Conservation (phyloP, 2,113 vertebrate genomes). For the Aleadryas rufinucha region DNA sequence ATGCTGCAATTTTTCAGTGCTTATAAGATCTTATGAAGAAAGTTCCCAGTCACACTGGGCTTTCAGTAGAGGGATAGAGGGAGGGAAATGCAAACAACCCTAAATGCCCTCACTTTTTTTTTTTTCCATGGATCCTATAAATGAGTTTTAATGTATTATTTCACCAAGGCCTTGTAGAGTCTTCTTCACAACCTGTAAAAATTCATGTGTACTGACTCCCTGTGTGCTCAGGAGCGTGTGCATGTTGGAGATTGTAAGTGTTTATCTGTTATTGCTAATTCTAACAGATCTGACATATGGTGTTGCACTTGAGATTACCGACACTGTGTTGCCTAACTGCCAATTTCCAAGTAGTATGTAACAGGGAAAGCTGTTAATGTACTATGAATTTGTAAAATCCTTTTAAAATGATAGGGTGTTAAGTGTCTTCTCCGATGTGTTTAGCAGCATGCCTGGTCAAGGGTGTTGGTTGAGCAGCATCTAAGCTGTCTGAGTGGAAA, state of each 20-base stretch:
- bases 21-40: neutral
- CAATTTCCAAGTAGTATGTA: neutral
- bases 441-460: neutral
- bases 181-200: neutral
- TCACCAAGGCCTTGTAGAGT: neutral
- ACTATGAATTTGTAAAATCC: neutral
- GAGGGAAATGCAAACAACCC: neutral
- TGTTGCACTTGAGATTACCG: neutral
- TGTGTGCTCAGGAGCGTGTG: neutral
- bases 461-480: neutral
- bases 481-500: neutral
- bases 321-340: neutral
- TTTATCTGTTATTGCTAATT: neutral
- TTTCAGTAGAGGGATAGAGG: neutral
- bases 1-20: neutral
- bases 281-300: neutral
- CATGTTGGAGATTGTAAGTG: neutral
- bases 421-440: neutral
- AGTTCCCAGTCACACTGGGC: fast-evolving
- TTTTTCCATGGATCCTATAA: neutral
- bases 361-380: neutral
- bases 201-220: neutral
- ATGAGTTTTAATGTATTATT: neutral
- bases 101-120: neutral
- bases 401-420: neutral